These are phyloP conservation scores for Indri indri DNA, from an alignment of 2,113 vertebrate genomes.

Conservation along the genomic window DNA sequence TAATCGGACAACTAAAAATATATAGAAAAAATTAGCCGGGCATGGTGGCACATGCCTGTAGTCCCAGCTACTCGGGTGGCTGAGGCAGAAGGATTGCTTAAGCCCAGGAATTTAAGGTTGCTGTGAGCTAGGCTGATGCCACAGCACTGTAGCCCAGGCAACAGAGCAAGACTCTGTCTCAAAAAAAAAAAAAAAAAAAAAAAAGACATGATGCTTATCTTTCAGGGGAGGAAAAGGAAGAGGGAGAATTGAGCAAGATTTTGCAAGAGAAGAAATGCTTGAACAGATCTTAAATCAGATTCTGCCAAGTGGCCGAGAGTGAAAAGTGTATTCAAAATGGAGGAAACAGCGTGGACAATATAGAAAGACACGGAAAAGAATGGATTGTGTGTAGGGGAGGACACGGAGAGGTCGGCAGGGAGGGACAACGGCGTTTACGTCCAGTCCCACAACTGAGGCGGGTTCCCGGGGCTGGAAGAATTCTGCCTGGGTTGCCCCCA, in stretches of 20 bases:
- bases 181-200: too few relatives aligned
- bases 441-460: not conserved
- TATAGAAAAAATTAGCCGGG: too few relatives aligned
- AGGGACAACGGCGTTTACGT: not conserved
- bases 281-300: not conserved
- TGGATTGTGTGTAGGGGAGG: not conserved
- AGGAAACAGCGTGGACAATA: not conserved
- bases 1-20: too few relatives aligned
- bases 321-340: not conserved
- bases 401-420: not conserved
- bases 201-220: not conserved
- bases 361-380: not conserved
- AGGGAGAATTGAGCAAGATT: not conserved
- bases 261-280: not conserved
- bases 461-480: not conserved
- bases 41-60: too few relatives aligned
- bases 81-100: too few relatives aligned
- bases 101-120: too few relatives aligned
- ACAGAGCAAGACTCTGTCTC: too few relatives aligned
- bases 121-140: too few relatives aligned
- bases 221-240: not conserved
- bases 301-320: not conserved
- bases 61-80: too few relatives aligned
- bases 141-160: too few relatives aligned
- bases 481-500: too few relatives aligned